Evolutionary conservation across 2,888 invertebrate species (phyloP), one percentile per base, ranked within the genome.

Genomic region (Drosophila putrida): DNA sequence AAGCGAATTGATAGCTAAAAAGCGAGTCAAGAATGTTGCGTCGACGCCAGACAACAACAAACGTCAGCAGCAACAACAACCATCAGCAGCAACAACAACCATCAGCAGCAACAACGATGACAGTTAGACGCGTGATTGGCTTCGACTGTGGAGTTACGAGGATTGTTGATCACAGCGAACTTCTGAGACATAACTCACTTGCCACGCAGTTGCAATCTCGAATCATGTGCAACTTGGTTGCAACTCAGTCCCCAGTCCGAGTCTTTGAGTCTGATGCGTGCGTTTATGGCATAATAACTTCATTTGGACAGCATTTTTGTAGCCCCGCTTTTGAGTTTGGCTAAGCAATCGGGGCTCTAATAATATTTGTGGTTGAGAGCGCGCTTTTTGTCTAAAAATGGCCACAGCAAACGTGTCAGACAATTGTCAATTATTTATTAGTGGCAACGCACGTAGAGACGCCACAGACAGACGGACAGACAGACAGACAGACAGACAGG

Each of bases 281-380:
- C 90, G 90, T 88, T 91, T 91, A 90, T 90, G 90, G 90, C 90
- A 90, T 90, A 90, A 90, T 90, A 90, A 90, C 90, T 90, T 90
- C 90, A 90, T 90, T 91, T 90, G 84, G 91, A 86, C 88, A 83
- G 77, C 86, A 70, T 87, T 82, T 78, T 82, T 80, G 86, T 71
- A 46, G 75, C 61, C 64, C 38, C 11, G 55, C 36, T 38, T 11
- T 11, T 31, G 33, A 33, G 35, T 58, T 69, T 60, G 72, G 57
- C 61, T 46, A 61, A 53, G 71, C 74, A 68, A 53, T 75, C 63
- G 51, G 38, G 54, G 46, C 60, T 78, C 69, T 61, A 78, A 75
- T 75, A 78, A 49, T 49, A 49, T 49, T 79, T 78, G 67, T 72
- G 76, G 36, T 15, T 62, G 58, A 60, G 64, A 69, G 65, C 70